These are phyloP conservation scores for Chaenodraco wilsoni DNA, from an alignment of 2,797 vertebrate species.

Conservation along the genomic window DNA sequence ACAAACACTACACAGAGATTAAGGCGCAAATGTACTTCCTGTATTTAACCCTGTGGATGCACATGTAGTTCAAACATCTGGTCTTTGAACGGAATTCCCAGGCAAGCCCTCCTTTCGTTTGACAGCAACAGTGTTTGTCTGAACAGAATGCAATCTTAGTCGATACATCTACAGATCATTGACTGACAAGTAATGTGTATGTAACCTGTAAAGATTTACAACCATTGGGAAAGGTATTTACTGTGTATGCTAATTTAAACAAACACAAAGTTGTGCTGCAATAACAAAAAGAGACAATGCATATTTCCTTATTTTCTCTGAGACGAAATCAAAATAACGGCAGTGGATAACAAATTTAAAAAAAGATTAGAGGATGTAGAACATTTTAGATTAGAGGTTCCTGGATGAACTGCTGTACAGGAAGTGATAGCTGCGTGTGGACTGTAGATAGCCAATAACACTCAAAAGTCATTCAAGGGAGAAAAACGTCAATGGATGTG, in stretches of 20 bases:
- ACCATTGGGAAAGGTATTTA: background rate
- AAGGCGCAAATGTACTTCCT: slow-evolving; percentile 56
- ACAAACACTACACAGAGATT: slow-evolving; percentile 64
- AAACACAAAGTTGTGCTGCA: background rate
- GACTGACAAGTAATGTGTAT: slow-evolving; percentile 14
- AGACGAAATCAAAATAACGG: background rate
- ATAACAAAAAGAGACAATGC: background rate
- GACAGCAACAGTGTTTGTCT: slow-evolving; percentile 1
- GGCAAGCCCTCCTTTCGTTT: slow-evolving; percentile 37
- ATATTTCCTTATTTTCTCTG: background rate
- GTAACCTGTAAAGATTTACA: slow-evolving; percentile 3
- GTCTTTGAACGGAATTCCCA: slow-evolving; percentile 26
- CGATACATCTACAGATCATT: slow-evolving; percentile 14
- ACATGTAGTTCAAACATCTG: slow-evolving; percentile 44
- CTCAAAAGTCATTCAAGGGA: slow-evolving; percentile 18
- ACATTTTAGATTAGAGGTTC: no score
- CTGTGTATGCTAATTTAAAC: background rate
- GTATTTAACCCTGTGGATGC: slow-evolving; percentile 50
- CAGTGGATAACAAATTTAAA: background rate
- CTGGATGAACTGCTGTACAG: slow-evolving; percentile 4
- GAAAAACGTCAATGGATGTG: slow-evolving; percentile 1
- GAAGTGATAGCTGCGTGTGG: slow-evolving; percentile 15
- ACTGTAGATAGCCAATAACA: slow-evolving; percentile 8
- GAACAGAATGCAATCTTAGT: slow-evolving; percentile 10
- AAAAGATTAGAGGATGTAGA: no score